Conservation (phyloP, 2,888 invertebrate species). For the Lathronympha strigana region DNA sequence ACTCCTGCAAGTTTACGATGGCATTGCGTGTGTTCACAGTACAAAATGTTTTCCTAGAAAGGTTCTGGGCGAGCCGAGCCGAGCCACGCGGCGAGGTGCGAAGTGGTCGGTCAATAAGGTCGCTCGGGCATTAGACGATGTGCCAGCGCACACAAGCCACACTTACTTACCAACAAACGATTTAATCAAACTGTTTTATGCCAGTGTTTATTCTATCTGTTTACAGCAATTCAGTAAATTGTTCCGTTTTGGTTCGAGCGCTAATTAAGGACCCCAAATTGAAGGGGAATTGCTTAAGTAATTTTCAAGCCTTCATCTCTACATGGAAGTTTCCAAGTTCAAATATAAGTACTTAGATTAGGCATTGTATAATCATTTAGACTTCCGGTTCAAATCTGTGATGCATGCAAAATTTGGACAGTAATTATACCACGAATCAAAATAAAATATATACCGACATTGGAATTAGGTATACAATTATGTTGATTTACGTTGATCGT, state of each 20-base stretch:
- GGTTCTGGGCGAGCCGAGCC: conserved; percentile 63
- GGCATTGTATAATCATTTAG: background rate
- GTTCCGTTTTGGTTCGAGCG: conserved; percentile 48
- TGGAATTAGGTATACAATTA: conserved; percentile 40
- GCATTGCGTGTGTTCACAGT: conserved; percentile 58
- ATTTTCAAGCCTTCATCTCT: conserved; percentile 15
- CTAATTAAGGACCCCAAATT: conserved; percentile 40
- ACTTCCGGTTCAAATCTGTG: conserved; percentile 28
- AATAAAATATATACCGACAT: conserved; percentile 33
- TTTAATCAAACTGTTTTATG: conserved; percentile 61
- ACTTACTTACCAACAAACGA: conserved; percentile 63
- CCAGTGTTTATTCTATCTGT: conserved; percentile 56
- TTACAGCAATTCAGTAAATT: conserved; percentile 52
- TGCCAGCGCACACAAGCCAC: conserved; percentile 60
- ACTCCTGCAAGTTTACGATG: conserved; percentile 47
- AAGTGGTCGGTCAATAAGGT: conserved; percentile 73
- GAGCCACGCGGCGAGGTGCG: conserved; percentile 68
- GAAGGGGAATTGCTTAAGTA: conserved; percentile 23
- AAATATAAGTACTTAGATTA: conserved; percentile 22
- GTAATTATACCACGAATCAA: conserved; percentile 36
- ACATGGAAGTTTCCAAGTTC: conserved; percentile 31
- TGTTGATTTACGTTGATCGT: conserved; percentile 37
- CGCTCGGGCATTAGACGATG: conserved; percentile 54
- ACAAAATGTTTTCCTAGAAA: conserved; percentile 70
- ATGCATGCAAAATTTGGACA: conserved; percentile 13